Base-by-base conservation (phyloP, 2,888 invertebrate genomes). In the Charanyca ferruginea region DNA sequence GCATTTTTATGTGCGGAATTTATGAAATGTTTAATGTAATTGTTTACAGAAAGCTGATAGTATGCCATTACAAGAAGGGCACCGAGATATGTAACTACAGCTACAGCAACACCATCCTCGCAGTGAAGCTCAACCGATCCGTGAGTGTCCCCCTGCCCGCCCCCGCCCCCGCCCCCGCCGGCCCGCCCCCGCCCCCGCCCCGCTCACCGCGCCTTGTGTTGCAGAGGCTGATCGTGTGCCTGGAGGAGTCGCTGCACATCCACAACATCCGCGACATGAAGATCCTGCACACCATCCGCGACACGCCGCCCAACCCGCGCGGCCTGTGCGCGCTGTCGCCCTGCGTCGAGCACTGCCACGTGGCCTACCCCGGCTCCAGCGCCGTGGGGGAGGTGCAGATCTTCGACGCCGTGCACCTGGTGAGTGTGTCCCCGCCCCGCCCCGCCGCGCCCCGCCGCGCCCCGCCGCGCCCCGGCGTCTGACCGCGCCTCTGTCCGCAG, bases 261-360 rank as follows among this genome's bases (percentile, higher is more conserved):
- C 99, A 99, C 96, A 99, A 99, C 95, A 99, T 99, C 87, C 97
- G 98, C 84, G 99, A 99, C 93, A 99, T 99, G 99, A 99, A 98
- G 96, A 98, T 99, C 79, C 96, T 99, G 88, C 99, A 99, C 95
- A 99, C 99, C 69, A 99, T 99, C 90, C 97, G 99, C 85, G 99
- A 99, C 93, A 99, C 99, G 73, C 99, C 99, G 74, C 98, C 98
- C 72, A 99, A 99, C 96, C 97, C 98, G 64, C 96, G 97, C 86
- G 99, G 99, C 22, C 96, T 99, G 78, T 98, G 98, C 95, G 98
- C 99, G 67, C 96, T 99, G 59, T 98, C 99, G 70, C 97, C 97
- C 60, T 97, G 97, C 93, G 98, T 97, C 81, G 99, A 99, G 76
- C 98, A 98, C 95, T 99, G 98, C 93, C 98, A 97, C 95, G 96